Evolutionary conservation across 2,888 invertebrate species (phyloP).

Genomic region (Tenthredo livida): DNA sequence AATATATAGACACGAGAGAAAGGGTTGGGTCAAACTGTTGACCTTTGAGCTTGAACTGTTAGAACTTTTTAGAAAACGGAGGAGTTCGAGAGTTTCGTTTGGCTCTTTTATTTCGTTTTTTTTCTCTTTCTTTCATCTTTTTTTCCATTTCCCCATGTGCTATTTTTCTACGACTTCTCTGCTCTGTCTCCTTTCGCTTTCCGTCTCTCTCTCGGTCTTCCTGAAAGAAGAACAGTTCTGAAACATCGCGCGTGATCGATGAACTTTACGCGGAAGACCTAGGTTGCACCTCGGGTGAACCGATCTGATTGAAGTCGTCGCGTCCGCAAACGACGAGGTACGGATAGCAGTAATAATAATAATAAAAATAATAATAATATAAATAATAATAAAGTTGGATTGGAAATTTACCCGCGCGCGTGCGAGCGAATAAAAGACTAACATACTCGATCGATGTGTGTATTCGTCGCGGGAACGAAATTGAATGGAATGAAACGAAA

Average conservation of each 20-base stretch:
- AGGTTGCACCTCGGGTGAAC: slow-evolving; percentile 22
- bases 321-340: neutral
- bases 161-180: slow-evolving; percentile 40
- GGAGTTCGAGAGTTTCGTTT: neutral
- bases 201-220: neutral
- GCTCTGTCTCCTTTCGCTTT: slow-evolving; percentile 17
- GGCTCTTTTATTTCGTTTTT: neutral
- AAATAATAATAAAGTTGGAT: neutral
- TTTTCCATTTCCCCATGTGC: slow-evolving; percentile 33
- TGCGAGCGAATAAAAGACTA: neutral
- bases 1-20: neutral
- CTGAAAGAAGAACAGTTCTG: slow-evolving; percentile 50
- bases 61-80: neutral
- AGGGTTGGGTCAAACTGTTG: neutral
- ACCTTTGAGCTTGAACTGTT: slow-evolving; percentile 11
- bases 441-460: neutral
- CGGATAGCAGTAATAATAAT: neutral
- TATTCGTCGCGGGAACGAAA: neutral
- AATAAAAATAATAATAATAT: neutral
- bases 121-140: neutral
- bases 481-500: neutral
- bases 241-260: slow-evolving; percentile 47
- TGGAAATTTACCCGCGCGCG: slow-evolving; percentile 22
- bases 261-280: slow-evolving; percentile 44
- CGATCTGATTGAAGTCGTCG: slow-evolving; percentile 17